Percentiles rank a stretch among this genome's conserved stretches.
These are phyloP conservation scores for Myathropa florea DNA, from an alignment of 2,888 invertebrate species.

Conservation along the genomic window DNA sequence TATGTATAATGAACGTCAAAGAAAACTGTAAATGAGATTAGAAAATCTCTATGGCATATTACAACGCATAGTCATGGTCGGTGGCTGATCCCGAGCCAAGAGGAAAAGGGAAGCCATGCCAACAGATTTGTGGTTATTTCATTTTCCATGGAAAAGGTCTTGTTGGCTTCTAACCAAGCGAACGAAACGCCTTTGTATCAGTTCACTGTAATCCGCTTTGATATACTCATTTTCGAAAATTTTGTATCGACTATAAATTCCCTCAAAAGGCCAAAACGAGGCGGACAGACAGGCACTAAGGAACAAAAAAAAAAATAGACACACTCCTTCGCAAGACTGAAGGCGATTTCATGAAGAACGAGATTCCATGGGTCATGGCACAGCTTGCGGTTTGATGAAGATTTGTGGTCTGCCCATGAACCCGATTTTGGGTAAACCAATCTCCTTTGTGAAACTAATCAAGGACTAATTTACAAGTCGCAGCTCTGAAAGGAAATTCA, in stretches of 20 bases:
- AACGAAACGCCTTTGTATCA: constrained; percentile 38
- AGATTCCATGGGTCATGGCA: constrained; percentile 1
- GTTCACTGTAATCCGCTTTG: constrained; percentile 54
- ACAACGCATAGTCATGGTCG: constrained; percentile 8
- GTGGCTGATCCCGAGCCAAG: neutral
- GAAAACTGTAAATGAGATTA: constrained; percentile 62
- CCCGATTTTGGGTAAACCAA: constrained; percentile 19
- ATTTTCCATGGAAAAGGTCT: constrained; percentile 27
- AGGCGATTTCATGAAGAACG: neutral
- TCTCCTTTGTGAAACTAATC: constrained; percentile 6
- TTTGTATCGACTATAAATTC: constrained; percentile 42
- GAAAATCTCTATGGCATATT: constrained; percentile 40
- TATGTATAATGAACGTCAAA: constrained; percentile 47
- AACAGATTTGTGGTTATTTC: constrained; percentile 57
- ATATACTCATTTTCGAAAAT: constrained; percentile 43
- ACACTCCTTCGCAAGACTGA: neutral
- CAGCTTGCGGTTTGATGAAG: constrained; percentile 33
- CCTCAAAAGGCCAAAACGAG: neutral
- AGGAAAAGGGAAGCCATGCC: constrained; percentile 15
- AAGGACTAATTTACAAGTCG: constrained; percentile 22
- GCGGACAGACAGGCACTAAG: neutral
- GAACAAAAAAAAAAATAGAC: constrained; percentile 1
- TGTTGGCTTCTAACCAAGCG: constrained; percentile 27
- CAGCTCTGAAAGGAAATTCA: constrained; percentile 3
- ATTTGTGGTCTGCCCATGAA: constrained; percentile 39